Base-by-base conservation (phyloP, 2,797 vertebrate genomes). In the Cirrhinus molitorella region DNA sequence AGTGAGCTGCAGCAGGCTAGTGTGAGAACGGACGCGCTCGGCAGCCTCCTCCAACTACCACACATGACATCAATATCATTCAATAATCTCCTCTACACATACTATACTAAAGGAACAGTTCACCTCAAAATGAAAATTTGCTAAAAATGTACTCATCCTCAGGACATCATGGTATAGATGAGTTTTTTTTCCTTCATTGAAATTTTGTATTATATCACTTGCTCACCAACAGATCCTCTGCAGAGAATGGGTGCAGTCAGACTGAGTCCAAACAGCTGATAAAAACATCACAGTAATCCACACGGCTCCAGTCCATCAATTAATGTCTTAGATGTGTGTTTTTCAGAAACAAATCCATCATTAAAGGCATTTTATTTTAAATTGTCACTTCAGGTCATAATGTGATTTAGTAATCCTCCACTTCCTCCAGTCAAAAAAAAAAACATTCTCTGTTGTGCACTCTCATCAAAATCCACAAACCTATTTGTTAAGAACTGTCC, bases 31-130 rank as follows among this genome's bases (percentile, higher is more conserved):
- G 90, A 97, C 95, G 87, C 95, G 94, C 67, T 96, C 96, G 0
- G 96, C 97, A 45, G 96, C 96, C 0, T 98, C 97, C 87, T 98
- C 94, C 91, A 97, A 57, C 97, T 99, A 85, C 37, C 19, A 80
- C 31, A 23, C 70, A 16, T 13, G 31, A 68, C 5, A 40, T 70
- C 31, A 66, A 17, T 43, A 61, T 19, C 17, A 47, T 14, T 57
- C 10, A 17, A n/a, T 34, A 11, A 80, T 61, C 43, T 55, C 14
- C 63, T 67, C 34, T 28, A 31, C 25, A 77, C 57, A 21, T 14
- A 47, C 25, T 14, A 21, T 14, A 65, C 13, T 31, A 63, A 13
- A 74, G 31, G n/a, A 63, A 63, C 9, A 63, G 25, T 16, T 63
- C 14, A 17, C 14, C 6, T 14, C 1, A 16, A 16, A 28, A 28